Evolutionary conservation across 2,888 invertebrate species (phyloP), one percentile per base, ranked within the genome.

Genomic region (Odontomyia ornata): DNA sequence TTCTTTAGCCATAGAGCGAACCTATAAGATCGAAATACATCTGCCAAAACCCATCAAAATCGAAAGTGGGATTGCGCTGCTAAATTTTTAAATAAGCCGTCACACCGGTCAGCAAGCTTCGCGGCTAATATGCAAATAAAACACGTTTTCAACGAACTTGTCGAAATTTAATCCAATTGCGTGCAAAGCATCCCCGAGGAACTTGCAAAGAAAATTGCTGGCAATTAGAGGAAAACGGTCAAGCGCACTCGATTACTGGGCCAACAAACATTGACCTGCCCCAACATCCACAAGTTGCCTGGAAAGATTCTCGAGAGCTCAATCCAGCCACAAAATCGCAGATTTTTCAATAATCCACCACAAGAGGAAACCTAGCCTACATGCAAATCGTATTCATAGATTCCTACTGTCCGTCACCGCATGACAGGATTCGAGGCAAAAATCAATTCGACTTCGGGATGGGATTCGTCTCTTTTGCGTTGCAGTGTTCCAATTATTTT

Each of bases 201-300:
- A 36, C 3, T 36, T 36, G 36, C 5, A 3, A 36, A 23, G 57
- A 23, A 65, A 30, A 65, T 65, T 65, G 36, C 65, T 28, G 57
- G 57, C 27, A 30, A 65, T n/a, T 69, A 21, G 23, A 28, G 25
- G 30, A 36, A 60, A 73, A 60, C 73, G 73, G 73, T 60, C 73
- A 73, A 73, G 73, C 60, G 73, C 73, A 73, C n/a, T 57, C 73
- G 60, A 72, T 72, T 21, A 57, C 56, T 72, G 56, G 56, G 69
- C 36, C 36, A 52, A n/a, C 72, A 57, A 13, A 13, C 67, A 25
- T 3, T 21, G 57, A 73, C 73, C 73, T 73, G 21, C 60, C 57
- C n/a, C 73, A 73, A 73, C 60, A 9, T 5, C 18, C 18, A 4
- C n/a, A 4, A 52, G 52, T 4, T 52, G 52, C 52, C 36, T 52